Conservation (phyloP, 2,113 vertebrate genomes). For the Terrapene triunguis region DNA sequence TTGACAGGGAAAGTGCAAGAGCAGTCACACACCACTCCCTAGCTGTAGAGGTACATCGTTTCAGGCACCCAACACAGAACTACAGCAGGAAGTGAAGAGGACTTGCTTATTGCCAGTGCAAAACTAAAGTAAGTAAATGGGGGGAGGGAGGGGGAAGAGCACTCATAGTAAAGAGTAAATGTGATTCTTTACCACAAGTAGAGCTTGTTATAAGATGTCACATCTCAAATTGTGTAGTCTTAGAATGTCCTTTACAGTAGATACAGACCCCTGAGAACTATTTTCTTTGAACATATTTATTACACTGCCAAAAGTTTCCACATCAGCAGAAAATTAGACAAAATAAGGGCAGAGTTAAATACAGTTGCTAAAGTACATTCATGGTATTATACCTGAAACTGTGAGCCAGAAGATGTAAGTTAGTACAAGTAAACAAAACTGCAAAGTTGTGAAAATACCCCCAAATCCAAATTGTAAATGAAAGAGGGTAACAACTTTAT, state of each 20-base stretch:
- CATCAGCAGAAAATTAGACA: background rate
- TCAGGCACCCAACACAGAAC: background rate
- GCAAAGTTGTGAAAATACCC: background rate
- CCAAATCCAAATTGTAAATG: background rate
- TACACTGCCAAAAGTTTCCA: background rate
- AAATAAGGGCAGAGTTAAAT: background rate
- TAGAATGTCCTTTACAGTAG: background rate
- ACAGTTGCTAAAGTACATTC: background rate
- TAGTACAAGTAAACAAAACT: conserved; percentile 25
- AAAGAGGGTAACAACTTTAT: background rate
- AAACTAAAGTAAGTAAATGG: background rate
- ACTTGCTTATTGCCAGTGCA: background rate
- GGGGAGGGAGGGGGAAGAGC: too few species aligned
- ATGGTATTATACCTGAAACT: conserved; percentile 21
- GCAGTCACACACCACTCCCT: background rate
- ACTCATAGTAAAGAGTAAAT: background rate
- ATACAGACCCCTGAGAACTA: background rate
- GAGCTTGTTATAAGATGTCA: background rate
- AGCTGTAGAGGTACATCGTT: too few species aligned
- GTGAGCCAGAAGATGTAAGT: background rate
- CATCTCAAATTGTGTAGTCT: background rate
- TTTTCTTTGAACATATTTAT: background rate
- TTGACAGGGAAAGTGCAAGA: too few species aligned
- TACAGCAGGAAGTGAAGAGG: background rate
- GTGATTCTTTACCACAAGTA: background rate